Evolutionary conservation across 2,113 vertebrate species (phyloP).

Genomic region (Serinus canaria): DNA sequence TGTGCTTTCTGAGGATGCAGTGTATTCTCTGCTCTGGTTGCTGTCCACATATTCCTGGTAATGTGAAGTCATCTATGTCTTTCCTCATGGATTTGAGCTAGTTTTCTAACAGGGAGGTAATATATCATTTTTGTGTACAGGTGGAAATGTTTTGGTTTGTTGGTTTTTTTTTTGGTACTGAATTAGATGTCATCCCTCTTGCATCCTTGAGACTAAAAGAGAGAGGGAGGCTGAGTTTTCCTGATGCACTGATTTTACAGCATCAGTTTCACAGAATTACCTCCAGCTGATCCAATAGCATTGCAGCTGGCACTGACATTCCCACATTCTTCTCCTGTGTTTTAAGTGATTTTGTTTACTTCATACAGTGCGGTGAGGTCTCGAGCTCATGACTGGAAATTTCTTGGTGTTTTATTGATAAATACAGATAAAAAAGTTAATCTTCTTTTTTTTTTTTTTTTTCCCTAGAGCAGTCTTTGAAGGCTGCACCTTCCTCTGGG

Average conservation of each 20-base stretch:
- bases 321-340: neutral
- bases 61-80: neutral
- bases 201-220: neutral
- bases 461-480: neutral
- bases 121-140: neutral
- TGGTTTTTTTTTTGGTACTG: neutral
- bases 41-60: neutral
- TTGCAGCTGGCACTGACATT: neutral
- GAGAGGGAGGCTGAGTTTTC: neutral
- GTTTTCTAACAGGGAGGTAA: neutral
- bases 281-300: neutral
- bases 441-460: neutral
- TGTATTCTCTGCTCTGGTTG: neutral
- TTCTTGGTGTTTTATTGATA: neutral
- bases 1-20: neutral
- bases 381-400: neutral
- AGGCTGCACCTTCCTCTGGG: neutral
- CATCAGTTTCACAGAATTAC: neutral
- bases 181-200: neutral
- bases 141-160: neutral
- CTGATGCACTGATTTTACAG: neutral
- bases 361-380: neutral
- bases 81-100: neutral
- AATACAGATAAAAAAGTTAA: neutral
- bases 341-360: neutral